phyloP scores from a whole-genome alignment of 2,113 vertebrate genomes.

The Rhegmatorhina hoffmannsi region DNA sequence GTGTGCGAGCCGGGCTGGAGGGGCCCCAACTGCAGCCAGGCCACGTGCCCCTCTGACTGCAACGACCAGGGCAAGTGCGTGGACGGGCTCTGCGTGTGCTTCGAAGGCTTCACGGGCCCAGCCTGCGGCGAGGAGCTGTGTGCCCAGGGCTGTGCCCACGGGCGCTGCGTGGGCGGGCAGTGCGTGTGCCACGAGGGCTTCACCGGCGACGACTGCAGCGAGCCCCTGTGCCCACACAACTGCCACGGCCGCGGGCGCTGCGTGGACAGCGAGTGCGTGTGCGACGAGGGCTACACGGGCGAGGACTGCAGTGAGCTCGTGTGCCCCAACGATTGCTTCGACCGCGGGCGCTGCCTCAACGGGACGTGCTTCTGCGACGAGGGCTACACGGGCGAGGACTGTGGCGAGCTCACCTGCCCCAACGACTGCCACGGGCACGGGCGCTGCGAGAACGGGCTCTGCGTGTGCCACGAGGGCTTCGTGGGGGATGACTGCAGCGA shows the following conservation, averaged over 20 bases:
- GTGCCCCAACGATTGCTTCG: slow-evolving; percentile 95
- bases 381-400: slow-evolving; percentile 91
- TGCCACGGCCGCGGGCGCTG: slow-evolving; percentile 89
- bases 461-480: slow-evolving; percentile 85
- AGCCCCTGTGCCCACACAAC: slow-evolving; percentile 89
- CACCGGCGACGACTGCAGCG: slow-evolving; percentile 82
- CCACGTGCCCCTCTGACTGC: slow-evolving; percentile 87
- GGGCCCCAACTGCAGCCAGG: slow-evolving; percentile 85
- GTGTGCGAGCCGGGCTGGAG: slow-evolving; percentile 80
- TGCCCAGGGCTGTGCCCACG: slow-evolving; percentile 82
- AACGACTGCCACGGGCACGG: slow-evolving; percentile 83
- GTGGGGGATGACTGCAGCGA: slow-evolving; percentile 86
- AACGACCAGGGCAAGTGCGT: slow-evolving; percentile 94
- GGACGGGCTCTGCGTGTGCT: slow-evolving; percentile 87
- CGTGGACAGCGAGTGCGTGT: slow-evolving; percentile 88
- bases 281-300: slow-evolving; percentile 89
- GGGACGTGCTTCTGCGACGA: slow-evolving; percentile 92
- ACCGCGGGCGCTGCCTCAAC: slow-evolving; percentile 92
- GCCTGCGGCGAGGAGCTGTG: slow-evolving; percentile 90
- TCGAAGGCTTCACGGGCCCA: slow-evolving; percentile 85
- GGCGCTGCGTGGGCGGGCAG: slow-evolving; percentile 82
- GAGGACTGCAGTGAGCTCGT: slow-evolving; percentile 93
- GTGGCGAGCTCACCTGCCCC: slow-evolving; percentile 84
- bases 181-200: slow-evolving; percentile 91
- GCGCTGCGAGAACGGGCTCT: slow-evolving; percentile 85